These are phyloP conservation scores for Campylomormyrus tamandua DNA, from an alignment of 2,113 vertebrate species.

Conservation along the genomic window DNA sequence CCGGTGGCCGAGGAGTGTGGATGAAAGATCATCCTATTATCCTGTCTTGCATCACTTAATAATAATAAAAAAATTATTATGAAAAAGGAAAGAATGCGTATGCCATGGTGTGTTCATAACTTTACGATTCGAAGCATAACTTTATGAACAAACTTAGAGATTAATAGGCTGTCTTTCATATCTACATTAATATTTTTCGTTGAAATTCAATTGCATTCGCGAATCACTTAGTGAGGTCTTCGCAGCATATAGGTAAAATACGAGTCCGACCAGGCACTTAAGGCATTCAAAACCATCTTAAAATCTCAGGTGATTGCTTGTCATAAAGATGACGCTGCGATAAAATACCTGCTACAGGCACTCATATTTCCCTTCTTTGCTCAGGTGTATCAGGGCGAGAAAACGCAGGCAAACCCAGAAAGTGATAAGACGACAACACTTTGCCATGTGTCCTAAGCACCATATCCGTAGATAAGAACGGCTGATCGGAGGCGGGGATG, in stretches of 20 bases:
- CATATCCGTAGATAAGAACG: not conserved
- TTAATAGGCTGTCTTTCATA: not conserved
- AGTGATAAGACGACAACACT: not conserved
- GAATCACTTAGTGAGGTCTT: not conserved
- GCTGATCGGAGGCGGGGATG: not conserved
- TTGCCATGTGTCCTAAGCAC: not conserved
- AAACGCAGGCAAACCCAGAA: not conserved
- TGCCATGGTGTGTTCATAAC: not conserved
- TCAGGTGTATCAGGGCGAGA: not conserved
- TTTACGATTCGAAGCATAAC: not conserved
- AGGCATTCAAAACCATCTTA: not conserved
- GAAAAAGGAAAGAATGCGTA: not conserved
- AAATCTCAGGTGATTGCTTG: not conserved
- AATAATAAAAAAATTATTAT: not conserved
- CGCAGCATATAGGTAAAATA: not conserved
- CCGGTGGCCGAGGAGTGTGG: not conserved
- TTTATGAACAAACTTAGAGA: not conserved
- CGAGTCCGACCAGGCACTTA: not conserved
- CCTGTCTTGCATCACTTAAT: not conserved
- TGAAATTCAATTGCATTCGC: not conserved
- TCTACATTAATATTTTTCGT: not conserved
- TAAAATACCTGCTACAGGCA: not conserved
- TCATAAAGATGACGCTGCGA: not conserved
- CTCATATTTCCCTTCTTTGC: not conserved
- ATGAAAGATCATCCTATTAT: not conserved